A percentile compares a stretch with the other conserved stretches of the same genome.
phyloP scores from a whole-genome alignment of 1,140 invertebrate species.

The Halesus radiatus region DNA sequence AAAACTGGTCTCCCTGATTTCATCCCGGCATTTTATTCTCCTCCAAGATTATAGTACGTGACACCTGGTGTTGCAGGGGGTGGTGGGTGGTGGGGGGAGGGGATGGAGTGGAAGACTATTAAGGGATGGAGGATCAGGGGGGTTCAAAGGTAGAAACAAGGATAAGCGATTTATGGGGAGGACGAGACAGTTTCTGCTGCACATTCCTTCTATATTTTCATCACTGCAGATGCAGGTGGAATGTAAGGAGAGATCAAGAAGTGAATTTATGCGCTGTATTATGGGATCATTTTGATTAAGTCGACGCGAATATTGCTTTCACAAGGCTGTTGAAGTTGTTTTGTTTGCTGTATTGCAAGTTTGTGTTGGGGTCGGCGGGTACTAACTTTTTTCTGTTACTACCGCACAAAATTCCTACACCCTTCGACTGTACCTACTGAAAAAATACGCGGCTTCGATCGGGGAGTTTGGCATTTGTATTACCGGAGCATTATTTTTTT shows the following conservation, averaged over 20 bases:
- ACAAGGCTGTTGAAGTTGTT: no score
- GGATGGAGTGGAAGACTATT: not conserved
- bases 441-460: no score
- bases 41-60: constrained; percentile 53
- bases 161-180: constrained; percentile 24
- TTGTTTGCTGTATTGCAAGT: no score
- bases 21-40: constrained; percentile 3
- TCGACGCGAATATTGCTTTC: no score
- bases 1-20: constrained; percentile 8
- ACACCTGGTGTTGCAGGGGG: constrained; percentile 47
- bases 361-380: no score
- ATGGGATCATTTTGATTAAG: no score
- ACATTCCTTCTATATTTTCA: constrained; percentile 4
- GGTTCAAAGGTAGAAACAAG: constrained; percentile 9
- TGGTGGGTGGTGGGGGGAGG: not conserved
- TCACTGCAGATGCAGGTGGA: not conserved
- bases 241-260: not conserved
- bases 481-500: no score
- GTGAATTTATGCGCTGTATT: not conserved
- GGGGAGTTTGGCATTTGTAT: no score
- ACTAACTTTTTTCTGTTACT: no score
- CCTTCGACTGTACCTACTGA: no score
- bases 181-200: constrained; percentile 10
- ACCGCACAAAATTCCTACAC: no score
- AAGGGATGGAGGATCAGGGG: not conserved